phyloP scores from a whole-genome alignment of 2,113 vertebrate species.

The Ceratotherium simum region DNA sequence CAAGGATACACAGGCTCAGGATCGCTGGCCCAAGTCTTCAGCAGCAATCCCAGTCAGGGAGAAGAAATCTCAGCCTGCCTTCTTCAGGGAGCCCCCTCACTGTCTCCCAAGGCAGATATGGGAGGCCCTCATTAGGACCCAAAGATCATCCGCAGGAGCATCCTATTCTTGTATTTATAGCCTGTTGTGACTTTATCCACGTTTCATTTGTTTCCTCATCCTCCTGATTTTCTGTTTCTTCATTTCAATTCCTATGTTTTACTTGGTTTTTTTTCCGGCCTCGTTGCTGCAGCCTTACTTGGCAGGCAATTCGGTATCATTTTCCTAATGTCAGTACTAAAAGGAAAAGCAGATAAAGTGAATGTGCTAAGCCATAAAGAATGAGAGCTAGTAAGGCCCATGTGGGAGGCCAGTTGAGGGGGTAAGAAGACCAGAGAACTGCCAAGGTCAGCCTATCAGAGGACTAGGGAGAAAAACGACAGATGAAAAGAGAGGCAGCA shows the following conservation, averaged over 20 bases:
- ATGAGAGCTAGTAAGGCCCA: constrained; percentile 27
- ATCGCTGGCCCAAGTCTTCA: background rate
- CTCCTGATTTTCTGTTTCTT: background rate
- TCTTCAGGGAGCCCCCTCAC: background rate
- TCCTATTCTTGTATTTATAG: background rate
- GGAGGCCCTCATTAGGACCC: background rate
- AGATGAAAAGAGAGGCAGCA: constrained; percentile 42
- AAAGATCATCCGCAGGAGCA: background rate
- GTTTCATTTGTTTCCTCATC: background rate
- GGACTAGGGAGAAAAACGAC: constrained; percentile 9
- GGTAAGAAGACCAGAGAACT: constrained; percentile 36
- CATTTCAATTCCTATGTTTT: background rate
- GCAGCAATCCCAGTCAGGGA: background rate
- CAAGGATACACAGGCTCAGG: background rate
- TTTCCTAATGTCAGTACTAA: constrained; percentile 64
- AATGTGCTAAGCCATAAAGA: constrained; percentile 19
- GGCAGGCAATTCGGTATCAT: constrained; percentile 49
- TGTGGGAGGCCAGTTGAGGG: background rate
- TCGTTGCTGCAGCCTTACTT: constrained; percentile 22
- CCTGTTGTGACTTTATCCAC: background rate
- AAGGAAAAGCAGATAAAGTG: constrained; percentile 63
- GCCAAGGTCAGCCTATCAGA: constrained; percentile 64
- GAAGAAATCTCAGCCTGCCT: background rate
- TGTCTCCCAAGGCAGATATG: background rate
- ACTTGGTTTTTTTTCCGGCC: background rate